These are phyloP conservation scores for Spicauda simplicius DNA, from an alignment of 2,888 invertebrate genomes.

Conservation along the genomic window DNA sequence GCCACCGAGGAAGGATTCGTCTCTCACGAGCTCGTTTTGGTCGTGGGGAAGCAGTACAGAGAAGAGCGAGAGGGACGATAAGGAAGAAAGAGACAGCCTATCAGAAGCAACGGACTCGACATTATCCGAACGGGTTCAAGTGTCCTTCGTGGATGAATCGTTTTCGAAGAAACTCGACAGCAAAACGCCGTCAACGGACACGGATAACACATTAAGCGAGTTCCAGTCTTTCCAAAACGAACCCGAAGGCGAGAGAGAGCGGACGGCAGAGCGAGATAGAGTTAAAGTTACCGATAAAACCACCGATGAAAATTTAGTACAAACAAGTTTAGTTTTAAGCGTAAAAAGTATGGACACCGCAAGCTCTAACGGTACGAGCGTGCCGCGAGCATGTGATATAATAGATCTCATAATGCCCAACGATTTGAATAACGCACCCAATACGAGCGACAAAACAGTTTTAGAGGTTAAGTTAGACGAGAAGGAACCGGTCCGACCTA, in stretches of 20 bases:
- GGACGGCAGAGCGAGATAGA: slow-evolving; percentile 38
- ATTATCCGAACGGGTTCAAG: slow-evolving; percentile 76
- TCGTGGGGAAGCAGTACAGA: slow-evolving; percentile 74
- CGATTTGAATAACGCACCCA: slow-evolving; percentile 60
- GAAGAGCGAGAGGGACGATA: slow-evolving; percentile 57
- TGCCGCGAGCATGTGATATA: slow-evolving; percentile 63
- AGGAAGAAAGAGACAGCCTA: slow-evolving; percentile 63
- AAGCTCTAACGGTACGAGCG: slow-evolving; percentile 55
- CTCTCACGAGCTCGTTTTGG: slow-evolving; percentile 77
- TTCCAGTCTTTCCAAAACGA: slow-evolving; percentile 63
- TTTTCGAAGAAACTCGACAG: slow-evolving; percentile 76
- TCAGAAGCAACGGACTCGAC: slow-evolving; percentile 78
- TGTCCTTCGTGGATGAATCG: slow-evolving; percentile 76
- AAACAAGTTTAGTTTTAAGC: slow-evolving; percentile 80
- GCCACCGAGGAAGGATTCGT: slow-evolving; percentile 76
- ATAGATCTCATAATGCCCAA: slow-evolving; percentile 76
- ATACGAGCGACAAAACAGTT: slow-evolving; percentile 39
- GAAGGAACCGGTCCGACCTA: slow-evolving; percentile 62
- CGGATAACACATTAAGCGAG: slow-evolving; percentile 77
- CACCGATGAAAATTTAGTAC: slow-evolving; percentile 82
- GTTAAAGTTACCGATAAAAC: slow-evolving; percentile 70
- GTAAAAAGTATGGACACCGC: slow-evolving; percentile 56
- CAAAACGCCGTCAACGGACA: slow-evolving; percentile 78
- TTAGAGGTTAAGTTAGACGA: slow-evolving; percentile 48
- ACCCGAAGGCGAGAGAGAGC: slow-evolving; percentile 41